Conservation (phyloP, 2,888 invertebrate genomes). For the Dorcus parallelipipedus region DNA sequence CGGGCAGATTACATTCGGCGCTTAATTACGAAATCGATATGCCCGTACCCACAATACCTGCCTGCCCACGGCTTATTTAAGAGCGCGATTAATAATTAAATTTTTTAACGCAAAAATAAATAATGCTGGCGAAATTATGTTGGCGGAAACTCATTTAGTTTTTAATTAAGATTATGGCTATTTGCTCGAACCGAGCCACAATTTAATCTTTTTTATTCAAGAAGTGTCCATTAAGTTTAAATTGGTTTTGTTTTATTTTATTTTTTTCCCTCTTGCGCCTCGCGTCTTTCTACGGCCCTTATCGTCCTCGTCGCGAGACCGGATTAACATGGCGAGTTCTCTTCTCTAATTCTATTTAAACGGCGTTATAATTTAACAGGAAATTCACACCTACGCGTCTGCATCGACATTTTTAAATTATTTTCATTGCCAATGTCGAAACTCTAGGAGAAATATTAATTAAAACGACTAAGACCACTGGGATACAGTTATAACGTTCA, state of each 20-base stretch:
- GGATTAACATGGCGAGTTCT: too few species aligned
- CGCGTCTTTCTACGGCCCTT: conserved; percentile 1
- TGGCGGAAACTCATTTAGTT: conserved; percentile 36
- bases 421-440: too few species aligned
- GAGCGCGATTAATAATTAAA: conserved; percentile 30
- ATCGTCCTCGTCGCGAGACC: neutral
- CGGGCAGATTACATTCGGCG: conserved; percentile 44
- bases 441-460: too few species aligned
- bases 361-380: too few species aligned
- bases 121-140: conserved; percentile 31
- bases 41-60: conserved; percentile 25
- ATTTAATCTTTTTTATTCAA: conserved; percentile 30
- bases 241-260: conserved; percentile 21
- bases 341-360: too few species aligned
- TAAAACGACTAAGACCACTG: too few species aligned
- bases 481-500: too few species aligned
- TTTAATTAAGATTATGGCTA: conserved; percentile 38
- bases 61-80: conserved; percentile 28
- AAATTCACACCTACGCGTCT: too few species aligned
- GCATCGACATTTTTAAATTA: too few species aligned
- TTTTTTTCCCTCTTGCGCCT: conserved; percentile 4
- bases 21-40: conserved; percentile 43
- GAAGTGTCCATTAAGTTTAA: conserved; percentile 22
- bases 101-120: conserved; percentile 31
- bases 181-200: conserved; percentile 32